Evolutionary conservation across 2,888 invertebrate genomes (phyloP).

Genomic region (Steromphala cineraria): DNA sequence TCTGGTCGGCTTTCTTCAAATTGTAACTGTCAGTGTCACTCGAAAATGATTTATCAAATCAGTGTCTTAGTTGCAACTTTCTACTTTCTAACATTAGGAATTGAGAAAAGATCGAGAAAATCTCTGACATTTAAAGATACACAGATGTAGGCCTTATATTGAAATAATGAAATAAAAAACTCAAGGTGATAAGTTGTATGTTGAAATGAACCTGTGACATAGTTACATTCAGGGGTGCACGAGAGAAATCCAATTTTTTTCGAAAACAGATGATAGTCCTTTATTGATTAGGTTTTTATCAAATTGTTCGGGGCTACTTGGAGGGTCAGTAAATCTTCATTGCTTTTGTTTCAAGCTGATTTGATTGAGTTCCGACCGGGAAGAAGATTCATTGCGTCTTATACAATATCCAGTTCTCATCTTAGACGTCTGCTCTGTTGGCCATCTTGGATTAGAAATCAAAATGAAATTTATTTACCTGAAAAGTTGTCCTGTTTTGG

Average conservation of each 20-base stretch:
- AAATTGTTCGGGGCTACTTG: background rate
- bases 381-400: slow-evolving; percentile 14
- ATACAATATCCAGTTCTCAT: slow-evolving; percentile 20
- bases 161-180: slow-evolving; percentile 3
- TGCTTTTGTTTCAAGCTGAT: slow-evolving; percentile 14
- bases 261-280: slow-evolving; percentile 6
- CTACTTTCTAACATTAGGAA: too few relatives aligned
- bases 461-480: background rate
- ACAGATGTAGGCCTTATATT: slow-evolving; percentile 15
- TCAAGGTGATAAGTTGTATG: background rate
- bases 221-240: slow-evolving; percentile 3
- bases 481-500: too few relatives aligned
- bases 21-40: too few relatives aligned
- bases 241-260: slow-evolving; percentile 16
- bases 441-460: background rate
- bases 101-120: background rate
- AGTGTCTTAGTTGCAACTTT: too few relatives aligned
- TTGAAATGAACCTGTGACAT: background rate
- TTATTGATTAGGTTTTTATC: slow-evolving; percentile 9
- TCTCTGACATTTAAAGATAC: slow-evolving; percentile 4
- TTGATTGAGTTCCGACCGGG: slow-evolving; percentile 7
- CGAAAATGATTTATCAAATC: too few relatives aligned
- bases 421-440: background rate
- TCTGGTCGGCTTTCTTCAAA: too few relatives aligned
- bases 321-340: slow-evolving; percentile 12